Conservation (phyloP, 2,888 invertebrate species). For the Philopedon plagiatum region DNA sequence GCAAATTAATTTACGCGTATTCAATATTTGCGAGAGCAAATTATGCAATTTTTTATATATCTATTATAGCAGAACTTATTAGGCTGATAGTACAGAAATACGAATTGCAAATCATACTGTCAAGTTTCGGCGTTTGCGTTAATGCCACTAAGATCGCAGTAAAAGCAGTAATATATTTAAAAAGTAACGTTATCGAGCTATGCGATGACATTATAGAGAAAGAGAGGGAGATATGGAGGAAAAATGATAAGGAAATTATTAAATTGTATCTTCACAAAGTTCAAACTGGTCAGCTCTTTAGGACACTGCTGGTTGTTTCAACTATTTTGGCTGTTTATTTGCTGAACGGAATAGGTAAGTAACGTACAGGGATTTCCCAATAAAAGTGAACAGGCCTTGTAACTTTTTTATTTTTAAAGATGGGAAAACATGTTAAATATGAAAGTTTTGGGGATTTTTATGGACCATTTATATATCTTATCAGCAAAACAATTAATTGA, state of each 20-base stretch:
- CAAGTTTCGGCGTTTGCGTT: slow-evolving; percentile 3
- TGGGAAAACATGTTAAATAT: too few species aligned
- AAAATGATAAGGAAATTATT: slow-evolving; percentile 1
- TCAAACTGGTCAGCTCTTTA: neutral
- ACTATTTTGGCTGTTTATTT: neutral
- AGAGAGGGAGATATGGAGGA: slow-evolving; percentile 20
- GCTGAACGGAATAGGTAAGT: too few species aligned
- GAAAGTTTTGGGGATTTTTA: too few species aligned
- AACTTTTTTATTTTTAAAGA: too few species aligned
- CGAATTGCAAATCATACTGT: neutral
- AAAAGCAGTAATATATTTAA: slow-evolving; percentile 5
- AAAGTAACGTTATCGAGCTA: slow-evolving; percentile 5
- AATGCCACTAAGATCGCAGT: slow-evolving; percentile 5
- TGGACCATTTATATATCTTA: too few species aligned
- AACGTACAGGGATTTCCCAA: too few species aligned
- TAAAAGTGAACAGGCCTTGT: too few species aligned
- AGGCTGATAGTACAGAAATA: slow-evolving; percentile 14
- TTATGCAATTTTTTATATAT: neutral
- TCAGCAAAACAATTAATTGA: too few species aligned
- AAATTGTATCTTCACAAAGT: slow-evolving; percentile 7
- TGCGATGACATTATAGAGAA: slow-evolving; percentile 13
- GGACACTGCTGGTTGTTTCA: neutral
- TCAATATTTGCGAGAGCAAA: neutral
- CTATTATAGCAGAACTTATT: slow-evolving; percentile 1
- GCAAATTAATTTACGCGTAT: neutral